Conservation (phyloP, 2,888 invertebrate species). For the Villa cingulata region DNA sequence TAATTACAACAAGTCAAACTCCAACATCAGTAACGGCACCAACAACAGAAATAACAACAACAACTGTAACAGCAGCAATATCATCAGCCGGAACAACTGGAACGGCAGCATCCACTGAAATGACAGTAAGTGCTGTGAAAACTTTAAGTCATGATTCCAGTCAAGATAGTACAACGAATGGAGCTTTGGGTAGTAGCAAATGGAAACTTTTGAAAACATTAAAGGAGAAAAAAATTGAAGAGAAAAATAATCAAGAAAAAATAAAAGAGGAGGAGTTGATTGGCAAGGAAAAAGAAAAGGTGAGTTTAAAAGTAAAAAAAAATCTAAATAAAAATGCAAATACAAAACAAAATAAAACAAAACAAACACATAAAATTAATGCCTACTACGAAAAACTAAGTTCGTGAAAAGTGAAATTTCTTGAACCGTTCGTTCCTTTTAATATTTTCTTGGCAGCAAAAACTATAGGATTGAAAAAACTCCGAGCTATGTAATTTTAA, state of each 20-base stretch:
- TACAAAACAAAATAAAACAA: no score
- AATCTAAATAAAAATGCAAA: no score
- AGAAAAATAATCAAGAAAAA: conserved; percentile 58
- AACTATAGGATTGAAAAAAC: no score
- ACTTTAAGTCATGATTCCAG: conserved; percentile 27
- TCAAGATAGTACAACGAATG: conserved; percentile 35
- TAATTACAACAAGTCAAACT: neutral
- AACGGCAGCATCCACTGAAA: no score
- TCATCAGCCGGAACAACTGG: neutral
- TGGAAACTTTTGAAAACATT: conserved; percentile 84
- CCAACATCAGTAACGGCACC: neutral
- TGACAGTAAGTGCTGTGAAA: neutral
- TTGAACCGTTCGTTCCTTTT: no score
- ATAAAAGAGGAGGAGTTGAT: conserved; percentile 47
- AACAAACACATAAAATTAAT: no score
- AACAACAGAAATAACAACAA: neutral
- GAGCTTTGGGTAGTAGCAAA: conserved; percentile 66
- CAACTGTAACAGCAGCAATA: neutral
- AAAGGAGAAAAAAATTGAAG: conserved; percentile 80
- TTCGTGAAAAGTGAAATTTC: no score
- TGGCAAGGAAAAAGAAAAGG: conserved; percentile 54
- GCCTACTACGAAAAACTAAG: no score
- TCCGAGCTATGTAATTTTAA: no score
- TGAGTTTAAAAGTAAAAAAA: conserved; percentile 33
- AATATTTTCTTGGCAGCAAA: no score